A percentile compares a stretch with the other conserved stretches of the same genome.
Evolutionary conservation across 2,888 invertebrate species (phyloP).

Genomic region (Sinopyrophorus schimmeli): DNA sequence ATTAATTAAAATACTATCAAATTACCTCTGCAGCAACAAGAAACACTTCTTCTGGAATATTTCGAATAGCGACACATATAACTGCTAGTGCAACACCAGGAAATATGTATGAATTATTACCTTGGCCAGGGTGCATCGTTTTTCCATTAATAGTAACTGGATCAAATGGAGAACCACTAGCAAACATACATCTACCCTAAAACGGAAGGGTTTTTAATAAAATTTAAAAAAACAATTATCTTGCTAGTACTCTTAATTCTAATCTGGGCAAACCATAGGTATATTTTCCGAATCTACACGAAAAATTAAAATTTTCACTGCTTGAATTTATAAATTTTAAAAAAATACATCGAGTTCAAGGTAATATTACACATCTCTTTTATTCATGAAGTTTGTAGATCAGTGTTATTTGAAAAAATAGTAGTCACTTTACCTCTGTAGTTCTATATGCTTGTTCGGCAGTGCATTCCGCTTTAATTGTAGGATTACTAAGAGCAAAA

Average conservation of each 20-base stretch:
- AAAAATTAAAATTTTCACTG: too few species aligned
- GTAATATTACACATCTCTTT: too few species aligned
- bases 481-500: slow-evolving; percentile 98
- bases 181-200: slow-evolving; percentile 90
- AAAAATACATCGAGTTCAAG: too few species aligned
- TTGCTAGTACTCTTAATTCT: too few species aligned
- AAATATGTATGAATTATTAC: slow-evolving; percentile 97
- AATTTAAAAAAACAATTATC: too few species aligned
- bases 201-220: too few species aligned
- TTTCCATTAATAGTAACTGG: slow-evolving; percentile 81
- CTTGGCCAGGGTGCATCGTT: slow-evolving; percentile 89
- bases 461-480: slow-evolving; percentile 98
- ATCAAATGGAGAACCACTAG: slow-evolving; percentile 95
- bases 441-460: slow-evolving; percentile 92
- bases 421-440: slow-evolving; percentile 70
- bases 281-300: too few species aligned
- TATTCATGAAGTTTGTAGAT: too few species aligned
- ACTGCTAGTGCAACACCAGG: slow-evolving; percentile 94
- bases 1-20: slow-evolving; percentile 24
- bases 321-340: too few species aligned
- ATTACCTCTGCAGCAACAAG: slow-evolving; percentile 87
- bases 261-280: too few species aligned
- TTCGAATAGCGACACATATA: slow-evolving; percentile 84
- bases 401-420: too few species aligned
- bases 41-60: slow-evolving; percentile 91